Base-by-base conservation (phyloP, 2,888 invertebrate genomes). In the Melangyna quadrimaculata region DNA sequence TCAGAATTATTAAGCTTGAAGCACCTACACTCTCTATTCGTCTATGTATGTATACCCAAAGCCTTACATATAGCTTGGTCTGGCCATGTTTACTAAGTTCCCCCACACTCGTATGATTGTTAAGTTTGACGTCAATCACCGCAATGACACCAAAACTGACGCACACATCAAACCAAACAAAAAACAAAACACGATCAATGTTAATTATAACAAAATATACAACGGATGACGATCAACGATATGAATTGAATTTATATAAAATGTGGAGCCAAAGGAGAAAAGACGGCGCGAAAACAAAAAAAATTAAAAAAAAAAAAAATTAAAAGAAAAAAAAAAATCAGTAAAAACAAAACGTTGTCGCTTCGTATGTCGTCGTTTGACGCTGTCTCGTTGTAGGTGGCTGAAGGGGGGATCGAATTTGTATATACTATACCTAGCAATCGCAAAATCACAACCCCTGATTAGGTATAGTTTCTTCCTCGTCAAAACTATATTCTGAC, bases 81-180 rank as follows among this genome's bases (percentile, higher is more conserved):
- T 48, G 48, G 22, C 5, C 71, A 70, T 73, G 72, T 80, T 86
- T 72, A 72, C 71, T 80, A 61, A 77, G 75, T 69, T 77, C 70
- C 22, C 53, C 61, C 78, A 79, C 78, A 79, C 77, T 78, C 73
- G 69, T n/a, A 88, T 87, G 88, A 89, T 88, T 89, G 89, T 82
- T 88, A 88, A 88, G 87, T 87, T 88, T 87, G 88, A 87, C 89
- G 88, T 87, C 87, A 88, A 88, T 88, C 88, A 87, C 88, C 88
- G 88, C 87, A 77, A 71, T 88, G 88, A 88, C 88, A 88, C 88
- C 89, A 88, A 87, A 81, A 74, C 78, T 87, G 87, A 87, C 89
- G 89, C 88, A 88, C 89, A 87, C n/a, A n/a, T n/a, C n/a, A n/a
- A n/a, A n/a, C 70, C 70, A 79, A 87, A 86, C 63, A 81, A 67